Conservation (phyloP, 53 echinoderm and acorn worm genomes). For the Arbacia lixula region DNA sequence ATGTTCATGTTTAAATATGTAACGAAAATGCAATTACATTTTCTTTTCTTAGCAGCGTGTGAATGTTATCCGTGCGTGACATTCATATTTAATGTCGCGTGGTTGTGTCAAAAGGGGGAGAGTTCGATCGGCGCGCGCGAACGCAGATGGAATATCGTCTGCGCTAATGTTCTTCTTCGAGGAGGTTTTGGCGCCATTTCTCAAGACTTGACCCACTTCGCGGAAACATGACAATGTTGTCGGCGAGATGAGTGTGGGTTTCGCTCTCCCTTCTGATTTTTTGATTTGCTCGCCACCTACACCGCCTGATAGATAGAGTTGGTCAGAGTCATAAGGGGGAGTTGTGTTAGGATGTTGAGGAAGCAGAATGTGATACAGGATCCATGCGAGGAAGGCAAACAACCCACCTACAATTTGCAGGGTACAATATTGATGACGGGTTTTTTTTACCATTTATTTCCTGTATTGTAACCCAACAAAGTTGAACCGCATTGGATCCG, state of each 20-base stretch:
- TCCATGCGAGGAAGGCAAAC: too few species aligned
- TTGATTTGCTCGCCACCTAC: conserved; percentile 2
- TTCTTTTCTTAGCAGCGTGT: background rate
- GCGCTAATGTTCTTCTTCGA: conserved; percentile 31
- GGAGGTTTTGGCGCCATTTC: conserved; percentile 20
- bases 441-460: too few species aligned
- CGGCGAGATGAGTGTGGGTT: conserved; percentile 22
- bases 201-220: conserved; percentile 4
- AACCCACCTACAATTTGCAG: too few species aligned
- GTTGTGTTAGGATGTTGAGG: too few species aligned
- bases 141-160: conserved; percentile 27
- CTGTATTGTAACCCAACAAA: too few species aligned
- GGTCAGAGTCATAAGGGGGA: too few species aligned
- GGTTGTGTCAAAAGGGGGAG: background rate
- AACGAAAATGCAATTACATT: too few species aligned
- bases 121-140: conserved; percentile 20
- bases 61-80: conserved; percentile 6
- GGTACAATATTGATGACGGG: too few species aligned
- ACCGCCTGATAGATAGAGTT: too few species aligned
- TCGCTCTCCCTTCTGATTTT: background rate
- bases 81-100: background rate
- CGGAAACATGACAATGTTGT: conserved; percentile 32
- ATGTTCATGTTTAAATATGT: too few species aligned
- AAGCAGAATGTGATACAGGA: too few species aligned
- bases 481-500: too few species aligned